Percentiles rank a stretch among this genome's conserved stretches.
Conservation (phyloP, 2,888 invertebrate genomes). For the Lutraria lutraria region DNA sequence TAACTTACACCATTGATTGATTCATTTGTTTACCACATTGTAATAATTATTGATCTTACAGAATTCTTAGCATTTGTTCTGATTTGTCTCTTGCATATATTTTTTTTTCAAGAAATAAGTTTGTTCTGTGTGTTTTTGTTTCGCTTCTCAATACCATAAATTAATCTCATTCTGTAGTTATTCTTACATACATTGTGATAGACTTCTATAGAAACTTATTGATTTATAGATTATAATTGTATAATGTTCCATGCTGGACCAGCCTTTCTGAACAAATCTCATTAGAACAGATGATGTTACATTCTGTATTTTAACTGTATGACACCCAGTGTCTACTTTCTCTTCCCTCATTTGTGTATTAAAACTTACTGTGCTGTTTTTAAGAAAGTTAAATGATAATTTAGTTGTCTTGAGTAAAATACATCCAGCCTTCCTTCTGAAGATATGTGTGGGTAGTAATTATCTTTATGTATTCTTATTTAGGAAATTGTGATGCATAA, state of each 20-base stretch:
- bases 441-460: too few relatives aligned
- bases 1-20: background rate
- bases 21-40: background rate
- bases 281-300: background rate
- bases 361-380: background rate
- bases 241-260: background rate
- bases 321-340: background rate
- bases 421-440: too few relatives aligned
- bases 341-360: background rate
- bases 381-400: background rate
- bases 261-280: constrained; percentile 4
- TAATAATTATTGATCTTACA: background rate
- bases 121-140: background rate
- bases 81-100: background rate
- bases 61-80: background rate
- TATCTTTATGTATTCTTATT: too few relatives aligned
- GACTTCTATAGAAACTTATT: background rate
- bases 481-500: too few relatives aligned
- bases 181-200: background rate
- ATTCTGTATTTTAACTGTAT: background rate
- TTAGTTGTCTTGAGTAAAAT: too few relatives aligned
- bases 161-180: background rate
- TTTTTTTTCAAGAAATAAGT: background rate
- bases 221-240: too few relatives aligned
- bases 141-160: background rate